phyloP scores from a whole-genome alignment of 2,888 invertebrate species.

The Philhelius pedissequus region DNA sequence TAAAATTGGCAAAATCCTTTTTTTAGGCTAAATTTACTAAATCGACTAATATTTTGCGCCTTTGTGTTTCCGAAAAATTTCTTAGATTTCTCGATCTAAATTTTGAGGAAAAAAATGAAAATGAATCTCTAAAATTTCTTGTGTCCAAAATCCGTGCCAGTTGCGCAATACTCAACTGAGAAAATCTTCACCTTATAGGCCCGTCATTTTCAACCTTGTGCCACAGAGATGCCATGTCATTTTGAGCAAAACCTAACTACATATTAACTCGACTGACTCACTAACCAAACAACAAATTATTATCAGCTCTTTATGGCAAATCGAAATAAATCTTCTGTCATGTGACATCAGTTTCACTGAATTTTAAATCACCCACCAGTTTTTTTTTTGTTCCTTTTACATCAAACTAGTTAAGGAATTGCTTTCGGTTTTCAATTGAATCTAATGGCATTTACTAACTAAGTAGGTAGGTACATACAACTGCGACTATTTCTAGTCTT shows the following conservation, averaged over 20 bases:
- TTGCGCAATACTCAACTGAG: too few relatives aligned
- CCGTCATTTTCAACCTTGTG: neutral
- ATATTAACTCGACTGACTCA: neutral
- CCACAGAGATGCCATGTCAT: too few relatives aligned
- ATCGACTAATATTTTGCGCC: too few relatives aligned
- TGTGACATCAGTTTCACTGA: constrained; percentile 18
- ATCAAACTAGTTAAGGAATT: constrained; percentile 14
- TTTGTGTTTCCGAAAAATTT: too few relatives aligned
- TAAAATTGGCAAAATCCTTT: too few relatives aligned
- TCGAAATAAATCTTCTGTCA: neutral
- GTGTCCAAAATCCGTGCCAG: too few relatives aligned
- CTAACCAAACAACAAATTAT: neutral
- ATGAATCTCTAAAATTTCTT: too few relatives aligned
- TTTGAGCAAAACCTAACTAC: neutral
- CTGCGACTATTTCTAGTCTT: constrained; percentile 16
- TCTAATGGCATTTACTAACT: constrained; percentile 29
- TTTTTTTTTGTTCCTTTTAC: neutral
- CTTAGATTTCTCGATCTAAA: too few relatives aligned
- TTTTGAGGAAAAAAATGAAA: too few relatives aligned
- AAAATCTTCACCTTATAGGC: too few relatives aligned
- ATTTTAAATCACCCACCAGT: constrained; percentile 7
- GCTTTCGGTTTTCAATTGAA: constrained; percentile 33
- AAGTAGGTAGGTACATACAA: neutral
- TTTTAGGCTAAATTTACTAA: too few relatives aligned
- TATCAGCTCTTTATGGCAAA: neutral